These are phyloP conservation scores for Ischnura elegans DNA, from an alignment of 2,888 invertebrate genomes.

Conservation along the genomic window DNA sequence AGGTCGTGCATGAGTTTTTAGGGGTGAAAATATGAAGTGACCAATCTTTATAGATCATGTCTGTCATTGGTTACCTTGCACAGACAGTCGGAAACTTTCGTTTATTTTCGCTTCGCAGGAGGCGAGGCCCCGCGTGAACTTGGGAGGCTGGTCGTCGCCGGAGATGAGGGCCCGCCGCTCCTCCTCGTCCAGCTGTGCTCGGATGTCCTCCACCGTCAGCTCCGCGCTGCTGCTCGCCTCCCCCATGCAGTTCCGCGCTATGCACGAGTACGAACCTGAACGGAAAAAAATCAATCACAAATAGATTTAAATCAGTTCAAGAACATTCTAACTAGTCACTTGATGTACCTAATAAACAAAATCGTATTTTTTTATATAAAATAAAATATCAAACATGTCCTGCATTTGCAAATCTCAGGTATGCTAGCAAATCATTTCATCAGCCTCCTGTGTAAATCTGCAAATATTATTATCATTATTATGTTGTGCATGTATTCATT, in stretches of 20 bases:
- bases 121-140: constrained; percentile 89
- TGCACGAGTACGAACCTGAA: constrained; percentile 90
- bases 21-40: background rate
- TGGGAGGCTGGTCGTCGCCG: constrained; percentile 88
- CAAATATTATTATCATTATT: too few relatives aligned
- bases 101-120: constrained; percentile 91
- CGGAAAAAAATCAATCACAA: too few relatives aligned
- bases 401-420: too few relatives aligned
- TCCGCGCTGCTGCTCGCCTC: constrained; percentile 92
- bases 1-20: background rate
- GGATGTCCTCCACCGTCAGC: constrained; percentile 93
- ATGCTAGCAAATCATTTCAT: too few relatives aligned
- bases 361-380: too few relatives aligned
- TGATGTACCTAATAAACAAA: too few relatives aligned
- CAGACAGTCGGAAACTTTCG: constrained; percentile 88
- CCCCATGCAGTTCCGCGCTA: constrained; percentile 94
- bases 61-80: constrained; percentile 82
- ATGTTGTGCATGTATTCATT: too few relatives aligned
- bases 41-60: too few relatives aligned
- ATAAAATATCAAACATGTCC: too few relatives aligned
- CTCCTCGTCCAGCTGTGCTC: constrained; percentile 92
- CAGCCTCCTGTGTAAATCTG: too few relatives aligned
- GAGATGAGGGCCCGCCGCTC: constrained; percentile 88
- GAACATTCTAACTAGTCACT: too few relatives aligned
- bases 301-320: background rate